Percentiles rank a stretch among this genome's conserved stretches.
phyloP scores from a whole-genome alignment of 2,113 vertebrate species.

The Pheucticus melanocephalus region DNA sequence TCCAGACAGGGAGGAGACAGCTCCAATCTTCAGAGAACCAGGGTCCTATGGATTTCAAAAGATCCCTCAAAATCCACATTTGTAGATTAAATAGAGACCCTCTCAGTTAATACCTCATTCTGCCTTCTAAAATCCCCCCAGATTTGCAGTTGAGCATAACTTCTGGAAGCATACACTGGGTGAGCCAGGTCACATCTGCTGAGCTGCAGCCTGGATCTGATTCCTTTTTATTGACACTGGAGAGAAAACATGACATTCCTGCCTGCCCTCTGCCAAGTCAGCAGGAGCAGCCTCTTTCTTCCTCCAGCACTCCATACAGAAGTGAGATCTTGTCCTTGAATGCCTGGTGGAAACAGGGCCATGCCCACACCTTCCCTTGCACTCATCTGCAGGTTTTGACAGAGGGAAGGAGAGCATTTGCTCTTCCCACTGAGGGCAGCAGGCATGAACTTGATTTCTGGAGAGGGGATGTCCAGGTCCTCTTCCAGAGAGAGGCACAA shows the following conservation, averaged over 20 bases:
- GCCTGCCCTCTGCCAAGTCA: background rate
- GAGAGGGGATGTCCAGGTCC: background rate
- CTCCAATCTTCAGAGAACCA: background rate
- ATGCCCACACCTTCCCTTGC: background rate
- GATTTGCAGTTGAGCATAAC: background rate
- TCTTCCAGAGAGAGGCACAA: background rate
- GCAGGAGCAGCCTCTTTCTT: background rate
- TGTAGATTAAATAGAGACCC: background rate
- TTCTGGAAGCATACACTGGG: background rate
- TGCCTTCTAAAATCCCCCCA: background rate
- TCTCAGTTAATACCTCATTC: background rate
- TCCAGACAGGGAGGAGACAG: background rate
- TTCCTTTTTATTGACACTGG: background rate
- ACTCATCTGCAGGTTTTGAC: background rate
- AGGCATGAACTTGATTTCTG: background rate
- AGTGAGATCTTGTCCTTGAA: background rate
- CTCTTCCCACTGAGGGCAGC: background rate
- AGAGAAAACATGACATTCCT: background rate
- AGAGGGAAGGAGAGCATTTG: background rate
- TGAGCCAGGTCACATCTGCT: background rate
- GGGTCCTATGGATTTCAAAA: background rate
- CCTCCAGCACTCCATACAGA: background rate
- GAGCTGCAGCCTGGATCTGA: background rate
- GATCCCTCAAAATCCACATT: background rate
- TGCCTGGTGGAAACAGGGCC: background rate